Base-by-base conservation (phyloP, 2,888 invertebrate genomes). In the Dynastes maya region DNA sequence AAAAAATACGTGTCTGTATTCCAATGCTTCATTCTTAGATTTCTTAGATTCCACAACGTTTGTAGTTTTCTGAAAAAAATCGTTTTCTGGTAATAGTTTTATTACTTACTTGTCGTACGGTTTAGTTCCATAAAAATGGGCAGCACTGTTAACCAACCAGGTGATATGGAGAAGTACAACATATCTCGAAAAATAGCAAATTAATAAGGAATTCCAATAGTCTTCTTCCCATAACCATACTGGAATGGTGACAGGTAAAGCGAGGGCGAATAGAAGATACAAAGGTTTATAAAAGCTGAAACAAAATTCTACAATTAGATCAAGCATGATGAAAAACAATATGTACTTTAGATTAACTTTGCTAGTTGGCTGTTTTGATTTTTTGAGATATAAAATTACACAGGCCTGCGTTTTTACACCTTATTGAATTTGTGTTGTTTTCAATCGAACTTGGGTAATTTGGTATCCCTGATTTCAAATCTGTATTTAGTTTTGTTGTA, bases 61-160 rank as follows among this genome's bases (percentile, higher is more conserved):
- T 37, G 32, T 37, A 37, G 5, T 37, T 37, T 37, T 37, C 32
- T 37, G 32, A 37, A 37, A 37, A 37, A 37, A 63, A 63, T 13
- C 0, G 27, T 63, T 29, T 9, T 22, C 27, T 11, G 61, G 9
- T 58, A 16, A 0, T 61, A 27, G 0, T 32, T 29, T 53, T n/a
- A 37, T 65, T 75, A 72, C 91, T 90, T 87, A 93, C 93, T 91
- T 90, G 87, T 96, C 95, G 86, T 94, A 96, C 0, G 96, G 96
- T 85, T 92, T 92, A 75, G 91, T 93, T 11, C 96, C 96, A 88
- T 92, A 95, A 77, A 94, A 88, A 89, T 96, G 96, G 1, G 96
- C 96, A 0, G 92, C 92, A 81, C 95, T 95, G 86, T 97, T 97
- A 3, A 96, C 95, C 3, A 92, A 89, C 96, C 96, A 97, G 0